These are phyloP conservation scores for Leistus spinibarbis DNA, from an alignment of 2,888 invertebrate genomes.

Conservation along the genomic window DNA sequence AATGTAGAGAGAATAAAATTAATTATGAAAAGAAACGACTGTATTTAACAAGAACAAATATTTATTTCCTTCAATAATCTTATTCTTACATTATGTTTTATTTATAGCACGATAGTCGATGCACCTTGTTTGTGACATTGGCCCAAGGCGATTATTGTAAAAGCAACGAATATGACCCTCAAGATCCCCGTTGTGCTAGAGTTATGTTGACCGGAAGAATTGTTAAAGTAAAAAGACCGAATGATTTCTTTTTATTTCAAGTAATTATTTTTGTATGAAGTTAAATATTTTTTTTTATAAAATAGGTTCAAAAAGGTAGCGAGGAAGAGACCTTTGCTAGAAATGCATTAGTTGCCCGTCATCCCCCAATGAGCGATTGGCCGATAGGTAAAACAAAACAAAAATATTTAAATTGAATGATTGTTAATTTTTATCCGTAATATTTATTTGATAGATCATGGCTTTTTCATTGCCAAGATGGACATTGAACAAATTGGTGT, in stretches of 20 bases:
- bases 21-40: no score
- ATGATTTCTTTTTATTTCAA: slow-evolving; percentile 2
- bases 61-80: neutral
- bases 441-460: slow-evolving; percentile 74
- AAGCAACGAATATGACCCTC: slow-evolving; percentile 67
- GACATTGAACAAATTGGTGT: slow-evolving; percentile 75
- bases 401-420: slow-evolving; percentile 14
- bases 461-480: slow-evolving; percentile 79
- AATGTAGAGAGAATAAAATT: no score
- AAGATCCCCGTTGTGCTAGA: slow-evolving; percentile 79
- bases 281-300: slow-evolving; percentile 41
- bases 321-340: slow-evolving; percentile 66
- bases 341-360: slow-evolving; percentile 69
- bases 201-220: slow-evolving; percentile 72
- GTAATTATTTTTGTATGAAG: slow-evolving; percentile 23
- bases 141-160: slow-evolving; percentile 73
- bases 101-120: slow-evolving; percentile 66
- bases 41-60: neutral
- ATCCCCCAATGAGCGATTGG: slow-evolving; percentile 73
- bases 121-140: slow-evolving; percentile 71
- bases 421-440: slow-evolving; percentile 6
- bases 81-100: neutral
- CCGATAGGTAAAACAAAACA: slow-evolving; percentile 61
- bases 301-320: slow-evolving; percentile 62
- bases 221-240: slow-evolving; percentile 59